These are phyloP conservation scores for Acanthosepion esculentum DNA, from an alignment of 2,888 invertebrate genomes.

Conservation along the genomic window DNA sequence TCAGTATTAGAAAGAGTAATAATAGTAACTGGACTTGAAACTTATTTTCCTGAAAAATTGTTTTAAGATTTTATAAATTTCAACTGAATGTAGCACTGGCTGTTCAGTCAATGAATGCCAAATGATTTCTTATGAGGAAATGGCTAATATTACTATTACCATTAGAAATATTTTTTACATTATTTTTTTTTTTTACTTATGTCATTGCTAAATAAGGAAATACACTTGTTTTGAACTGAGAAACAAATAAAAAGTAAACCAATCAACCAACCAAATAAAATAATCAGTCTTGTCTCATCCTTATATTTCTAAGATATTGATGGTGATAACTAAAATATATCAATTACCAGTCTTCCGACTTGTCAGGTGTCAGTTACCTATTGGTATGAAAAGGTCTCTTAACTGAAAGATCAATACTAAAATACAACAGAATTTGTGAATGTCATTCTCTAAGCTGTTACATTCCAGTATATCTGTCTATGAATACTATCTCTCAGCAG, in stretches of 20 bases:
- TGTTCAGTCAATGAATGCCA: too few relatives aligned
- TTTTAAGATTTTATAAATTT: too few relatives aligned
- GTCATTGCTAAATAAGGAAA: background rate
- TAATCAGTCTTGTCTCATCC: background rate
- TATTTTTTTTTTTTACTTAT: too few relatives aligned
- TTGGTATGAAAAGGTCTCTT: background rate
- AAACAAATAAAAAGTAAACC: too few relatives aligned
- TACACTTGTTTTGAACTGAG: background rate
- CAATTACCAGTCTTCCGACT: background rate
- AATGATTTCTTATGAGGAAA: too few relatives aligned
- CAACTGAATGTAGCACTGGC: too few relatives aligned
- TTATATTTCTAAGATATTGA: background rate
- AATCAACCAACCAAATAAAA: too few relatives aligned
- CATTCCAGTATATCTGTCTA: background rate
- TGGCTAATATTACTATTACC: too few relatives aligned
- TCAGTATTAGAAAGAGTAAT: too few relatives aligned
- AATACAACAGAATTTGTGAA: background rate
- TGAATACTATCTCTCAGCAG: background rate
- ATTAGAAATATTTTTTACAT: too few relatives aligned
- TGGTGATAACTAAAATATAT: background rate
- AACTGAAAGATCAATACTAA: background rate
- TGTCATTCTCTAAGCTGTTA: background rate
- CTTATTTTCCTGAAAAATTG: too few relatives aligned
- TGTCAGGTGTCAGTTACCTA: background rate
- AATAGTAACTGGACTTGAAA: too few relatives aligned